Evolutionary conservation across 2,797 vertebrate genomes (phyloP), one percentile per base, ranked within the genome.

Genomic region (Sphenopsis melanotis): DNA sequence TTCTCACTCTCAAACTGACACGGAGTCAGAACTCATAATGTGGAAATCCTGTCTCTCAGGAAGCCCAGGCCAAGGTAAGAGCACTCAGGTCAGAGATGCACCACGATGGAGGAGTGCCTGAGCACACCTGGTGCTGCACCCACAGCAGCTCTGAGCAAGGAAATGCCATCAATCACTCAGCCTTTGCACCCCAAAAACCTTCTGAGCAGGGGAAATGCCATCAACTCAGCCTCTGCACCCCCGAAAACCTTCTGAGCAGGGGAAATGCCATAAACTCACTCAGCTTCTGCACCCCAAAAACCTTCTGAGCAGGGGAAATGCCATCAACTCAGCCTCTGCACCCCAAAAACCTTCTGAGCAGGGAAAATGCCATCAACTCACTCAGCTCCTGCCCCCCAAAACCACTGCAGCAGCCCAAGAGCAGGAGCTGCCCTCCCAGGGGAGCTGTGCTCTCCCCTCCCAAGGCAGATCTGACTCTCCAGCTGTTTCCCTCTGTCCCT

Each of bases 351-450:
- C 44, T 13, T 2, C 47, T 49, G 47, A 49, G 47, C 47, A 27
- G 47, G 47, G 47, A 16, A 12, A 77, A 44, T 11, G 46, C 24
- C 29, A 19, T 0, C 4, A 80, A 3, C 23, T 36, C 74, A 29
- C 21, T 41, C 77, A 39, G 34, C 32, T 46, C 5, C 59, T 50
- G 30, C 20, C 36, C 36, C 46, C 34, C 6, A 29, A 29, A 29
- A 50, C 30, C 37, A 6, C 5, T 6, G 20, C 27, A 6, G 1
- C 22, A 22, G 15, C 9, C 42, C 66, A 14, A 37, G 18, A 76
- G 9, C 29, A 29, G 6, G 19, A 9, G 9, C 7, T 12, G 9
- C 24, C 32, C n/a, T 15, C n/a, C 57, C 32, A 3, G 0, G 17
- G 57, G 42, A 41, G 29, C 22, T 63, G 16, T 23, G 32, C 37